Evolutionary conservation across 2,888 invertebrate genomes (phyloP).

Genomic region (Chironomus tentans): DNA sequence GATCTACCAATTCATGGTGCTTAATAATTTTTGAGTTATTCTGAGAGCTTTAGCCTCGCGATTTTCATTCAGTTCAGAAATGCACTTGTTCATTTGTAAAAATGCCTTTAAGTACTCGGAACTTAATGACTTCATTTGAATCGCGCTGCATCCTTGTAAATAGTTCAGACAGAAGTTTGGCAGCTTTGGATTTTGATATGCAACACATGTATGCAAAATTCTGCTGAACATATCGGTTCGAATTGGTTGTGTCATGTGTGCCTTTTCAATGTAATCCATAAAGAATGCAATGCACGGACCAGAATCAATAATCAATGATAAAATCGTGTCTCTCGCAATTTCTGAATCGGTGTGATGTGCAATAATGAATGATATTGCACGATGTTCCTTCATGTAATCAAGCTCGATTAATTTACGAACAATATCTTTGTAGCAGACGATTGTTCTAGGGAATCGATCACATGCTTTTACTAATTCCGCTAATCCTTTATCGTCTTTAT

Average conservation of each 20-base stretch:
- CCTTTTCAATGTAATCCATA: not conserved
- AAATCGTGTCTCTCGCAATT: not conserved
- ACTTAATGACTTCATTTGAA: not conserved
- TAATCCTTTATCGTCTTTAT: not conserved
- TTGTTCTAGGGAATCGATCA: not conserved
- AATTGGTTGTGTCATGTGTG: not conserved
- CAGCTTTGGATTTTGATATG: not conserved
- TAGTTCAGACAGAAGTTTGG: slow-evolving; percentile 3
- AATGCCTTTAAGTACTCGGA: not conserved
- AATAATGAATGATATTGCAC: not conserved
- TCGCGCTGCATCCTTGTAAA: not conserved
- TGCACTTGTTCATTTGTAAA: not conserved
- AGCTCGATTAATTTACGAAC: not conserved
- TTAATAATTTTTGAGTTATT: too few relatives aligned
- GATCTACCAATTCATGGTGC: too few relatives aligned
- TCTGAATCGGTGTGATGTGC: not conserved
- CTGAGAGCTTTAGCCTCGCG: not conserved
- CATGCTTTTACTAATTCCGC: not conserved
- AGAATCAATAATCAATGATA: not conserved
- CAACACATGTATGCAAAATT: not conserved
- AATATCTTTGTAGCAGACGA: not conserved
- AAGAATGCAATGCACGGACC: not conserved
- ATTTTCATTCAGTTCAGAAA: not conserved
- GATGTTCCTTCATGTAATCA: not conserved
- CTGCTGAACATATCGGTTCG: not conserved